A percentile compares a stretch with the other conserved stretches of the same genome.
phyloP scores from a whole-genome alignment of 2,888 invertebrate genomes.

The Acheta domesticus region DNA sequence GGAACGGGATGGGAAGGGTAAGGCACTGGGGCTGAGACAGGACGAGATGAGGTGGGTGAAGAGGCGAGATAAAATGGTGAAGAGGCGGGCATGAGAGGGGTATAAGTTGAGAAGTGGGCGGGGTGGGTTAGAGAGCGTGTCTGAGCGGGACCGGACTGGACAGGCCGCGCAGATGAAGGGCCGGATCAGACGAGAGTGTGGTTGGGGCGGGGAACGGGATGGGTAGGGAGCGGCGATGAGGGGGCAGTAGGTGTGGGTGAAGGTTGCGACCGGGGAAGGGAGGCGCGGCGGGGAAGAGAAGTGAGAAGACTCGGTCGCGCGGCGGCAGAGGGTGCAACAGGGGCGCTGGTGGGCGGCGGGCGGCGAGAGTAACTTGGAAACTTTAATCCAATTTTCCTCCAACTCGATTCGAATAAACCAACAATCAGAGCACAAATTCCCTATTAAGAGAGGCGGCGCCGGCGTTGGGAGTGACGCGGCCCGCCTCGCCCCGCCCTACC shows the following conservation, averaged over 20 bases:
- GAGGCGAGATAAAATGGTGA: no score
- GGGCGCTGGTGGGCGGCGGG: neutral
- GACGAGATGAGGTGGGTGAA: no score
- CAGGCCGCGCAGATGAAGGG: no score
- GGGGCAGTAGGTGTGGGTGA: neutral
- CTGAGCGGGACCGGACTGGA: no score
- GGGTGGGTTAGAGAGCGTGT: no score
- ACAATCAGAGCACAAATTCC: conserved; percentile 18
- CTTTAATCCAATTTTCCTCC: conserved; percentile 7
- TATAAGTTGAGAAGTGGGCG: no score
- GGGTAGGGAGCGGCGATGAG: no score
- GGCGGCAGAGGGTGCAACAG: neutral
- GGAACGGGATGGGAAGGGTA: no score
- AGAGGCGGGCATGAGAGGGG: no score
- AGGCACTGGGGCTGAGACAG: no score
- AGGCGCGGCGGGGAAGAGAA: neutral
- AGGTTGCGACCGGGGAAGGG: neutral
- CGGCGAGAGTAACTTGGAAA: neutral
- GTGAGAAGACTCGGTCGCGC: neutral
- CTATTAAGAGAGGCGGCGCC: neutral
- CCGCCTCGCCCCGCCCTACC: neutral
- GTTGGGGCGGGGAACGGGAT: no score
- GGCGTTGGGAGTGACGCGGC: neutral
- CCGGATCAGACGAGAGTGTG: no score
- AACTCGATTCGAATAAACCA: conserved; percentile 18